phyloP scores from a whole-genome alignment of 2,113 vertebrate genomes.

The Peucedramus taeniatus region DNA sequence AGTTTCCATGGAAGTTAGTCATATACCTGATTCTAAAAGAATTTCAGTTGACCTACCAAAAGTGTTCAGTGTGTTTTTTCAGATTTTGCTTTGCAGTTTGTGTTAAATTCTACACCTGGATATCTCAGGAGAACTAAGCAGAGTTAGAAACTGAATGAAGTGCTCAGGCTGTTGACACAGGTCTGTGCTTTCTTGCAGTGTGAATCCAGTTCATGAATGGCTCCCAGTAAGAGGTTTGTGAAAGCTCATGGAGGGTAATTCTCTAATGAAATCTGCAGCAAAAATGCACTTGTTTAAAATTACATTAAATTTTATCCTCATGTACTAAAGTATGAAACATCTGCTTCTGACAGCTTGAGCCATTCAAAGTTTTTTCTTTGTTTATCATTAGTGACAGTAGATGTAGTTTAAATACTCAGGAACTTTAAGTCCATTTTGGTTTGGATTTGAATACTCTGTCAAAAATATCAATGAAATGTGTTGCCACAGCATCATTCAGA shows the following conservation, averaged over 20 bases:
- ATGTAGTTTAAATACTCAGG: neutral
- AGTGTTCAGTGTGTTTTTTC: neutral
- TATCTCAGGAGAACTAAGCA: neutral
- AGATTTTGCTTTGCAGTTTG: neutral
- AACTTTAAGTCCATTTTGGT: neutral
- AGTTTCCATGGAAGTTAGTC: neutral
- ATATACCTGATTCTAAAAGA: neutral
- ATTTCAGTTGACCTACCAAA: neutral
- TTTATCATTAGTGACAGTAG: neutral
- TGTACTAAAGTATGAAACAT: neutral
- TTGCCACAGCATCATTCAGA: neutral
- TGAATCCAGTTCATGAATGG: neutral
- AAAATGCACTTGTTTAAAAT: neutral
- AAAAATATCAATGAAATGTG: neutral
- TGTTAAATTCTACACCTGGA: neutral
- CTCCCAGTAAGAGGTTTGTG: neutral
- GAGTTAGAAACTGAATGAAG: neutral
- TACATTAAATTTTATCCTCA: neutral
- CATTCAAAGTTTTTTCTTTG: neutral
- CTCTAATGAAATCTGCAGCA: neutral
- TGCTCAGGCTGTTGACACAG: neutral
- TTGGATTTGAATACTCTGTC: neutral
- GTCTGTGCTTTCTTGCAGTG: neutral
- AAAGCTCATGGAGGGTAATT: neutral
- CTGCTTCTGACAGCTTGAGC: neutral